Evolutionary conservation across 2,113 vertebrate species (phyloP), one percentile per base, ranked within the genome.

Genomic region (Scomber colias): DNA sequence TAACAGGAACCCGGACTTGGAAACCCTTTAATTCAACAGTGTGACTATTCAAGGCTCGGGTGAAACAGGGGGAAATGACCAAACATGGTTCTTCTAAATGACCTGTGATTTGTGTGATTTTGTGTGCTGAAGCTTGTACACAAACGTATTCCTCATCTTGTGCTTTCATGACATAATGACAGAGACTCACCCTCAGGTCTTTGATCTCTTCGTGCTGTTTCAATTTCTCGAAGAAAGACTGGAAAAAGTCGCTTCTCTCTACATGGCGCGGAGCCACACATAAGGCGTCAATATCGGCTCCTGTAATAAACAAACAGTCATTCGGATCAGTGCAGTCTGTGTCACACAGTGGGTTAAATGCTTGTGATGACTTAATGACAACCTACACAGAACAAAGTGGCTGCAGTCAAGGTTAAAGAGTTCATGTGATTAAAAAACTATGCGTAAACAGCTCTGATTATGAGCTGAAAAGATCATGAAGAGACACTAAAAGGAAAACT

Each of bases 191-290:
- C 93, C 98, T 95, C 76, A 99, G 88, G 83, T 98, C 97, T 92
- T 96, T 98, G 91, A 99, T 96, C 79, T 96, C 95, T 79, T 98
- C 96, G 27, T 96, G 97, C 72, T 92, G 95, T 92, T 97, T 99
- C 65, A 99, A 92, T 83, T 98, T 99, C 86, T 98, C 97, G 95
- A 97, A 97, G 92, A 99, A 99, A 0, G 98, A 98, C 76, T 95
- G 95, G 90, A 99, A 99, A 94, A 99, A 99, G 90, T 99, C 98
- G 1, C 88, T 94, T 81, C 98, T 96, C 79, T 99, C 97, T 75
- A 99, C 96, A 0, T 99, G 97, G 24, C 96, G 96, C 46, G 97
- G 97, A 72, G 98, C 96, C 85, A 99, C 97, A 95, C 98, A 99
- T 48, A 99, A 94, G 31, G 97, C 96, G 92, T 99, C 98, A 74